phyloP scores from a whole-genome alignment of 1,140 invertebrate genomes.

The Aphidius gifuensis region DNA sequence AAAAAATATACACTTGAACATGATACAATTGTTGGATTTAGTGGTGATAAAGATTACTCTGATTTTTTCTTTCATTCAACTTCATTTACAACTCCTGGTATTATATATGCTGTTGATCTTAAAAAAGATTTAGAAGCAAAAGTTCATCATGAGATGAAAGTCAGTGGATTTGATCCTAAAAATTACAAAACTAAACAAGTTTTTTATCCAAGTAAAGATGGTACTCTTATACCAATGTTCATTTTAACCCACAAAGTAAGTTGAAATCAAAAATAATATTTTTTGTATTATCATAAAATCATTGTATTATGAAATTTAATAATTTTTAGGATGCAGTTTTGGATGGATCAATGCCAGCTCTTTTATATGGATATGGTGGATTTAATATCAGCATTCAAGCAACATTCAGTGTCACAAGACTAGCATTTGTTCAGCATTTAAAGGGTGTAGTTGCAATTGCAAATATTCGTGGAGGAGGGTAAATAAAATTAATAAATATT shows the following conservation, averaged over 20 bases:
- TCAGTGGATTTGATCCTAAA: conserved; percentile 79
- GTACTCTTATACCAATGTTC: conserved; percentile 96
- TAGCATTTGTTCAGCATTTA: conserved; percentile 89
- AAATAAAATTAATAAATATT: conserved; percentile 33
- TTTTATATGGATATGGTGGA: conserved; percentile 96
- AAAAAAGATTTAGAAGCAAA: conserved; percentile 63
- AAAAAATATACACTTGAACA: conserved; percentile 77
- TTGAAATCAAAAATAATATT: conserved; percentile 19
- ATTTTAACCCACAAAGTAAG: conserved; percentile 80
- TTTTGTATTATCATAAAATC: conserved; percentile 11
- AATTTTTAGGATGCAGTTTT: conserved; percentile 56
- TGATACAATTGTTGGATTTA: conserved; percentile 81
- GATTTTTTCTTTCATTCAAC: conserved; percentile 94
- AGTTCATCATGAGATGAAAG: conserved; percentile 79
- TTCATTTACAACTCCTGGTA: conserved; percentile 88
- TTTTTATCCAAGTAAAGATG: conserved; percentile 94
- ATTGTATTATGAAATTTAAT: conserved; percentile 15
- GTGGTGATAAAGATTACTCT: conserved; percentile 78
- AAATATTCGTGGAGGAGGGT: conserved; percentile 95
- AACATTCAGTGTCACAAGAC: conserved; percentile 73
- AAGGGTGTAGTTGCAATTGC: conserved; percentile 86
- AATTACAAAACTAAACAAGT: conserved; percentile 85
- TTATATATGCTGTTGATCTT: conserved; percentile 87
- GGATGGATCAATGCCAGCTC: conserved; percentile 72
- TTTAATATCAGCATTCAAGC: conserved; percentile 93